Percentiles rank a stretch among this genome's conserved stretches.
Evolutionary conservation across 2,888 invertebrate species (phyloP).

Genomic region (Dasypolia templi): DNA sequence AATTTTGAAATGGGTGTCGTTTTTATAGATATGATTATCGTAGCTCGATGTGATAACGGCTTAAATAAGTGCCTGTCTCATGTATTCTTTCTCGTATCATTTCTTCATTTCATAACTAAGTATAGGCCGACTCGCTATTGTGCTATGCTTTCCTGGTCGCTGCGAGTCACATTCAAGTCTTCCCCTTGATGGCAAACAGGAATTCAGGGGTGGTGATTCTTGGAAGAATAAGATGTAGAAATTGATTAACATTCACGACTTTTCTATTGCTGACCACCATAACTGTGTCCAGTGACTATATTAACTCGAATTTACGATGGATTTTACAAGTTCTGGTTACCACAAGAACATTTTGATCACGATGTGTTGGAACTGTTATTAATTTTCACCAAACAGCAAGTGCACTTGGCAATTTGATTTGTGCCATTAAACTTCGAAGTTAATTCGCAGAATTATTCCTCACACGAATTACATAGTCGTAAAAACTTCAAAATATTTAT

Average conservation of each 20-base stretch:
- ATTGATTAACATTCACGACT: too few species aligned
- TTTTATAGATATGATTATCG: neutral
- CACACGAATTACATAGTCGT: neutral
- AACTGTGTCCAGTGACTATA: neutral
- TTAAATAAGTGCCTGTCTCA: neutral
- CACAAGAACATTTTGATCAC: neutral
- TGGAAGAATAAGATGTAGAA: too few species aligned
- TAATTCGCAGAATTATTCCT: neutral
- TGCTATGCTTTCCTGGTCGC: neutral
- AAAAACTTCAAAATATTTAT: neutral
- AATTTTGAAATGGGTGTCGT: neutral
- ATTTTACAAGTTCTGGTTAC: neutral
- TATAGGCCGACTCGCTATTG: neutral
- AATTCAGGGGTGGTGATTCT: too few species aligned
- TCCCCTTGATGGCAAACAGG: too few species aligned
- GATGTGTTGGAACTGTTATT: neutral
- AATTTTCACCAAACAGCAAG: constrained; percentile 2
- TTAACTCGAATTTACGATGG: neutral
- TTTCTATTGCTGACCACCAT: neutral
- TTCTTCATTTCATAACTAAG: neutral
- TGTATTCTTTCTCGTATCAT: neutral
- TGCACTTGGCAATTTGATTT: neutral
- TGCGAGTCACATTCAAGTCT: neutral
- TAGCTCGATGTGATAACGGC: neutral
- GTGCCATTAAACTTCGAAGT: neutral